Base-by-base conservation (phyloP, 2,797 vertebrate species). In the Delichon dasypus region DNA sequence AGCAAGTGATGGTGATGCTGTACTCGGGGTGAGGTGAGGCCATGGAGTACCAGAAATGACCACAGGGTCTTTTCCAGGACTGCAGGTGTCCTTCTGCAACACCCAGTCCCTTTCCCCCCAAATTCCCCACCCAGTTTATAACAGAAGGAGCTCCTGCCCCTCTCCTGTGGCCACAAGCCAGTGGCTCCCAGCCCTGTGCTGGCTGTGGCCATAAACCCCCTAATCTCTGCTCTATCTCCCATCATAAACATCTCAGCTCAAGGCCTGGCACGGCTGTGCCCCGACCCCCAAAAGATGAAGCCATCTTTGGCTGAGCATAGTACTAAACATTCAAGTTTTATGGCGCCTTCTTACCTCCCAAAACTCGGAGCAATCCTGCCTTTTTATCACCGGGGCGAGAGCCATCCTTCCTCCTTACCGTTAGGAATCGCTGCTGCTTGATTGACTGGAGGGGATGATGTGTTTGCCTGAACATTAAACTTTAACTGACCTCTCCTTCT, bases 401-500 rank as follows among this genome's bases (percentile, higher is more conserved):
- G 51, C 82, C 88, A 72, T 87, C 89, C 75, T 68, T 83, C 17
- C 70, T 44, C 9, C 89, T 93, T 45, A 90, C 42, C 16, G 0
- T 60, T 57, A 80, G 85, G 70, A 89, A 94, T 73, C 61, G 94
- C 65, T 78, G 87, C 94, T 79, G 87, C 83, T 91, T 93, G 89
- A 94, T 91, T 85, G 93, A 90, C 53, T 22, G 47, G 61, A 82
- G 81, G 70, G 79, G 73, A 78, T 62, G 85, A 89, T 89, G 74
- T 13, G 53, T 80, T 83, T 20, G n/a, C 16, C 54, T 36, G 74
- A 93, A 26, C 80, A 51, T 95, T 96, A 88, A 95, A 92, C 92
- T 96, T 89, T 48, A 87, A 58, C 87, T 92, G 90, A 90, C 93
- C 93, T 95, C 90, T 71, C 55, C 36, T 40, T 40, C 81, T 78